Conservation (phyloP, 2,113 vertebrate genomes). For the Carassius carassius region DNA sequence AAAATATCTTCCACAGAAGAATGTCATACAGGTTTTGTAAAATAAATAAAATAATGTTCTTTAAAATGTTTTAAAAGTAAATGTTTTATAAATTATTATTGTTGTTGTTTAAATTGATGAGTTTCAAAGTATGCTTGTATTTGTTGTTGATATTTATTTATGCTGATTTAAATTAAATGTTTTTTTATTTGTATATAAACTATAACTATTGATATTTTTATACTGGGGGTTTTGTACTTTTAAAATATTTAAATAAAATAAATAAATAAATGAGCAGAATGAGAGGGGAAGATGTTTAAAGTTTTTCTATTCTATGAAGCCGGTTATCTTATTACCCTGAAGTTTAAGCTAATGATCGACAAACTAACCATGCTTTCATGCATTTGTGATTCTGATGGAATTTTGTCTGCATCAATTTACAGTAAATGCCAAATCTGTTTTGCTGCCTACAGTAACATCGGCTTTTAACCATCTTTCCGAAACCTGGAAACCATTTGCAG, state of each 20-base stretch:
- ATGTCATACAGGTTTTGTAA: too few relatives aligned
- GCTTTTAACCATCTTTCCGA: conserved; percentile 25
- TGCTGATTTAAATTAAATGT: too few relatives aligned
- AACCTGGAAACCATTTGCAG: conserved; percentile 27
- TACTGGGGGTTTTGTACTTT: neutral
- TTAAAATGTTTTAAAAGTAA: too few relatives aligned
- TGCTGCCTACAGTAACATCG: neutral
- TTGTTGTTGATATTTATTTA: too few relatives aligned
- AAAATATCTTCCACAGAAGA: too few relatives aligned
- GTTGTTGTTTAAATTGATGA: too few relatives aligned
- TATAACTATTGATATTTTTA: neutral
- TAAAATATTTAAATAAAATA: too few relatives aligned
- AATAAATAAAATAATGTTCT: too few relatives aligned
- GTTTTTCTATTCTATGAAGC: neutral
- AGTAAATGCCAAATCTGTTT: neutral
- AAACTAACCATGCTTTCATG: neutral
- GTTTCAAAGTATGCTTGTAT: too few relatives aligned
- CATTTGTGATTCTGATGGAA: neutral
- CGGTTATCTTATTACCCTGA: neutral
- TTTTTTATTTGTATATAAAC: neutral
- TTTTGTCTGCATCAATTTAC: conserved; percentile 14
- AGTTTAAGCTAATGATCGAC: neutral
- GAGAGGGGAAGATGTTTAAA: neutral
- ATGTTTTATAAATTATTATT: too few relatives aligned
- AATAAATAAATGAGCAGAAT: neutral